Percentiles rank a stretch among this genome's conserved stretches.
Conservation (phyloP, 2,113 vertebrate species). For the Ibidorhyncha struthersii region DNA sequence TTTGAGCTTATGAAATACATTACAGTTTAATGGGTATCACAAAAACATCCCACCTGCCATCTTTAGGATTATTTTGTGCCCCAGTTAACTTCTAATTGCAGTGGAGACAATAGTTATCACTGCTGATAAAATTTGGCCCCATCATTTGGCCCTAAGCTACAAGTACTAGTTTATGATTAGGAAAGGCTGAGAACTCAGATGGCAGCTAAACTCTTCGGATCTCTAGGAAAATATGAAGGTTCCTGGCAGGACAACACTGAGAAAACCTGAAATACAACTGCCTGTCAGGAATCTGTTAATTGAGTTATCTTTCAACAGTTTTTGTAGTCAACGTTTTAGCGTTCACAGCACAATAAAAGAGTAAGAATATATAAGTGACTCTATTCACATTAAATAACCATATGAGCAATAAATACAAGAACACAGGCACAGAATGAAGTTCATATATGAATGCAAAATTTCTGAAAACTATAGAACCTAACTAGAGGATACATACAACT, state of each 20-base stretch:
- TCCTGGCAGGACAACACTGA: not conserved
- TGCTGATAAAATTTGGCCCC: not conserved
- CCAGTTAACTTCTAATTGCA: not conserved
- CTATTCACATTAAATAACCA: not conserved
- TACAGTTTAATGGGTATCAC: not conserved
- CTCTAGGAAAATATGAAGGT: not conserved
- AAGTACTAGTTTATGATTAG: not conserved
- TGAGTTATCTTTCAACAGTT: not conserved
- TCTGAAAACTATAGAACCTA: not conserved
- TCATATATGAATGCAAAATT: not conserved
- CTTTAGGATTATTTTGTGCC: not conserved
- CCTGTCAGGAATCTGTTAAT: not conserved
- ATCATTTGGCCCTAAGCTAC: not conserved
- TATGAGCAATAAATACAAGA: not conserved
- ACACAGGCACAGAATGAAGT: not conserved
- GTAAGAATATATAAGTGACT: not conserved
- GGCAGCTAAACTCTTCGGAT: not conserved
- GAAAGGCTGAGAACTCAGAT: not conserved
- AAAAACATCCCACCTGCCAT: not conserved
- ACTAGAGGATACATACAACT: not conserved
- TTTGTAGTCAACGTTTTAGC: not conserved
- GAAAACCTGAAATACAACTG: not conserved
- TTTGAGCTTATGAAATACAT: not conserved
- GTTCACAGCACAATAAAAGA: not conserved
- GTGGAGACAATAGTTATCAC: not conserved